Evolutionary conservation across 2,797 vertebrate genomes (phyloP), one percentile per base, ranked within the genome.

Genomic region (Glossophaga mutica): DNA sequence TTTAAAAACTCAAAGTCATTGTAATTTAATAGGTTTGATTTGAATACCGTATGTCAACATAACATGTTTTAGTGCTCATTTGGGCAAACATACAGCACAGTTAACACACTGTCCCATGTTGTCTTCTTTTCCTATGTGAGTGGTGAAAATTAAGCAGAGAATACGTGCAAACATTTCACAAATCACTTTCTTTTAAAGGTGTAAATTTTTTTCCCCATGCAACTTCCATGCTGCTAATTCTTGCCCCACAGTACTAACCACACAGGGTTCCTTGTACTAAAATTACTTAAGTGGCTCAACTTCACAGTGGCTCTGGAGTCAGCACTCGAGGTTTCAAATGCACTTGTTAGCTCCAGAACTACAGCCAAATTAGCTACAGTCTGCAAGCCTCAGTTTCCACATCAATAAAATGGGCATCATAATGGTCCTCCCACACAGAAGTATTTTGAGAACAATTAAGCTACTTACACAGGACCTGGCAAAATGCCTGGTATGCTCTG

Each of bases 11-110:
- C 37, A 0, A 96, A 96, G 68, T 82, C 94, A 95, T 94, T 93
- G 92, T 96, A 97, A 94, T n/a, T 62, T 70, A 90, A 55, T 86
- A 92, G 55, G 67, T 70, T 93, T 95, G 55, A 96, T 91, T 95
- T 87, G 94, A 96, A 96, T 65, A 87, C 70, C 88, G 15, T 77
- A 94, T 91, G 94, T 48, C 10, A 2, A 76, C 29, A 55, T 55
- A 50, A 88, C 0, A 10, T 65, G 91, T 37, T 85, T 84, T 78
- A 39, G 37, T 62, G 14, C 59, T 94, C 39, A 52, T 46, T 77
- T 46, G 83, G 55, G 46, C 59, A 93, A 85, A 26, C 2, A 0
- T 10, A 46, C 2, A 50, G 48, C 48, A 78, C 77, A 77, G 78
- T 83, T 89, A 67, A 91, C 19, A 62, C 1, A 11, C 21, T 81